A percentile compares a stretch with the other conserved stretches of the same genome.
Evolutionary conservation across 2,888 invertebrate species (phyloP).

Genomic region (Halictus quadricinctus): DNA sequence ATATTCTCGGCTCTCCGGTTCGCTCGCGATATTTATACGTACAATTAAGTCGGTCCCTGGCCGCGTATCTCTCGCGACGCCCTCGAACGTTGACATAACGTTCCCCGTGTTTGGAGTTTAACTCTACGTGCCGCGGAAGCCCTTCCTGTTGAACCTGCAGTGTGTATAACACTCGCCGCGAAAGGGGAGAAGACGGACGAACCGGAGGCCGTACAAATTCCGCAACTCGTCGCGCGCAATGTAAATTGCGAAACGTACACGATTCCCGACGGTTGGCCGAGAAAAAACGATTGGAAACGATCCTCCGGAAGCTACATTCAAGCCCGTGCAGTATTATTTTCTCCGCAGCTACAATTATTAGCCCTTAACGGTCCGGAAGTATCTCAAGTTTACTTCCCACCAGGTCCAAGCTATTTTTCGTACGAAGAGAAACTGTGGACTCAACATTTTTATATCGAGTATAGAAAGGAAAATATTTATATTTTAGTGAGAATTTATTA

Average conservation of each 20-base stretch:
- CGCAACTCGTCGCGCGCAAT: slow-evolving; percentile 21
- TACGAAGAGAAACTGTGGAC: too few relatives aligned
- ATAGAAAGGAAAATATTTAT: too few relatives aligned
- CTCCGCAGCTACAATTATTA: too few relatives aligned
- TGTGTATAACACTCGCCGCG: slow-evolving; percentile 20
- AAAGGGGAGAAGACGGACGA: slow-evolving; percentile 26
- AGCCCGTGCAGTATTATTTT: too few relatives aligned
- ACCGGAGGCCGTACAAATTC: slow-evolving; percentile 36
- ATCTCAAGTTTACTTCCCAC: too few relatives aligned
- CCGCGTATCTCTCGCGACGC: slow-evolving; percentile 50
- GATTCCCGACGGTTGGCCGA: neutral
- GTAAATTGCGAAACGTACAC: slow-evolving; percentile 12
- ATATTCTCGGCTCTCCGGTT: slow-evolving; percentile 27
- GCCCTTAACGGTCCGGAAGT: too few relatives aligned
- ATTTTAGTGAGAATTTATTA: too few relatives aligned
- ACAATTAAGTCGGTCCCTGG: slow-evolving; percentile 50
- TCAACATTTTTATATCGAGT: too few relatives aligned
- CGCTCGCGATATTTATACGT: slow-evolving; percentile 46
- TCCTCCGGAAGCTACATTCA: neutral
- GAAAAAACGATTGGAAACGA: neutral
- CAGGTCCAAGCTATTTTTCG: too few relatives aligned
- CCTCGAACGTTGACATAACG: slow-evolving; percentile 59
- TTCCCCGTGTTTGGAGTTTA: slow-evolving; percentile 54
- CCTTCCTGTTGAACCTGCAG: slow-evolving; percentile 13
- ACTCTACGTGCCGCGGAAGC: slow-evolving; percentile 18